These are phyloP conservation scores for Acromyrmex echinatior DNA, from an alignment of 1,140 invertebrate species.

Conservation along the genomic window DNA sequence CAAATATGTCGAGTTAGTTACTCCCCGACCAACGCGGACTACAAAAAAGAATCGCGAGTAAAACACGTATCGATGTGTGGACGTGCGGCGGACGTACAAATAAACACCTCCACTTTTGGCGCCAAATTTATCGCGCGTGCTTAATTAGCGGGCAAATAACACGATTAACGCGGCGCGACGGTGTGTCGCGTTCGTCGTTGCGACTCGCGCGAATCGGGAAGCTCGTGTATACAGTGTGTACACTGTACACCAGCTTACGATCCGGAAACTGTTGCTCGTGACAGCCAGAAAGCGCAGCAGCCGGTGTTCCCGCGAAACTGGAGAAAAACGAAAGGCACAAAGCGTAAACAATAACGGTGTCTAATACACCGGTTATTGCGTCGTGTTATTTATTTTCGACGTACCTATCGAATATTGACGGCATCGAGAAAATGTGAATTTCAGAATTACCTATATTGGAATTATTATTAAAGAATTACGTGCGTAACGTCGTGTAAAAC, in stretches of 20 bases:
- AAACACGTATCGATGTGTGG: slow-evolving; percentile 11
- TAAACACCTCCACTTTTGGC: slow-evolving; percentile 22
- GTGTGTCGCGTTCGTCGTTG: slow-evolving; percentile 60
- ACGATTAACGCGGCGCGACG: slow-evolving; percentile 72
- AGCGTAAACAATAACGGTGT: slow-evolving; percentile 47
- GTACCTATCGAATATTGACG: background rate
- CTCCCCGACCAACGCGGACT: background rate
- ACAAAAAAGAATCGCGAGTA: slow-evolving; percentile 10
- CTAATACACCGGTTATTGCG: slow-evolving; percentile 41
- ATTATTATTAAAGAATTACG: background rate
- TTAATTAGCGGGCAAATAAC: slow-evolving; percentile 79
- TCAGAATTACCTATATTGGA: background rate
- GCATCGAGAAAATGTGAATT: background rate
- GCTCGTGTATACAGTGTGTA: background rate
- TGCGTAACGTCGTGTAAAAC: background rate
- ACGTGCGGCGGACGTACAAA: slow-evolving; percentile 31
- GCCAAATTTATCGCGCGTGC: slow-evolving; percentile 74
- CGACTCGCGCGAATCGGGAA: slow-evolving; percentile 22
- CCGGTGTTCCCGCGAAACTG: background rate
- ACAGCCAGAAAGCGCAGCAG: slow-evolving; percentile 45
- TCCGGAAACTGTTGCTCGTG: slow-evolving; percentile 66
- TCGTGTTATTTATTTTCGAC: slow-evolving; percentile 36
- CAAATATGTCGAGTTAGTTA: background rate
- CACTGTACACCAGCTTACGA: background rate
- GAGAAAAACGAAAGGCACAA: slow-evolving; percentile 45